Evolutionary conservation across 2,888 invertebrate genomes (phyloP).

Genomic region (Sisyra terminalis): DNA sequence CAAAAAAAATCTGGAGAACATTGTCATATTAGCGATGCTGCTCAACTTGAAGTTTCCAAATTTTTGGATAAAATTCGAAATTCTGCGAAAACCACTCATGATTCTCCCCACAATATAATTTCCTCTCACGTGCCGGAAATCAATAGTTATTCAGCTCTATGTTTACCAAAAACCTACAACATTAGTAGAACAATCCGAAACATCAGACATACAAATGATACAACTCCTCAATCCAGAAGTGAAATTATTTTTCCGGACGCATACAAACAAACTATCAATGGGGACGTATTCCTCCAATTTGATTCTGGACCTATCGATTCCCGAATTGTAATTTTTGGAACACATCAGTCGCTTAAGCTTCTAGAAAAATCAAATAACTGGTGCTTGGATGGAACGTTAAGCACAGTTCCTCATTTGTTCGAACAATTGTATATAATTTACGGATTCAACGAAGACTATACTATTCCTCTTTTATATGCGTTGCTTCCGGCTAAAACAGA

Average conservation of each 20-base stretch:
- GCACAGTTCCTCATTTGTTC: slow-evolving; percentile 13
- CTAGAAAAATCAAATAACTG: slow-evolving; percentile 9
- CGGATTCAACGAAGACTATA: slow-evolving; percentile 9
- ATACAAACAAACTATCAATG: neutral
- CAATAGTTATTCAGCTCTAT: neutral
- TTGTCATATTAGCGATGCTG: neutral
- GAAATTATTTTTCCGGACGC: neutral
- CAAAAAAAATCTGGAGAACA: neutral
- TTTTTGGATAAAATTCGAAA: neutral
- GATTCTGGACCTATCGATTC: neutral
- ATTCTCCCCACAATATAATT: neutral
- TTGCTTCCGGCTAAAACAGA: slow-evolving; percentile 11
- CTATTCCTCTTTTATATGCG: slow-evolving; percentile 12
- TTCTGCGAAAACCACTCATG: neutral
- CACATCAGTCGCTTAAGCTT: slow-evolving; percentile 1
- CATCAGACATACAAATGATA: neutral
- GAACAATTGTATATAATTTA: slow-evolving; percentile 13
- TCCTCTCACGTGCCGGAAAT: neutral
- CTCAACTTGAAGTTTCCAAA: neutral
- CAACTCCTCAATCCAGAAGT: neutral
- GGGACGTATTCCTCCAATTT: neutral
- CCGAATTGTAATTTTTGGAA: neutral
- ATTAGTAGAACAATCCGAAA: neutral
- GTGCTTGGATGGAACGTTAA: slow-evolving; percentile 14
- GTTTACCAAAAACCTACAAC: neutral